Percentiles rank a stretch among this genome's conserved stretches.
These are phyloP conservation scores for Drosophila longiperda DNA, from an alignment of 2,888 invertebrate genomes.

Conservation along the genomic window DNA sequence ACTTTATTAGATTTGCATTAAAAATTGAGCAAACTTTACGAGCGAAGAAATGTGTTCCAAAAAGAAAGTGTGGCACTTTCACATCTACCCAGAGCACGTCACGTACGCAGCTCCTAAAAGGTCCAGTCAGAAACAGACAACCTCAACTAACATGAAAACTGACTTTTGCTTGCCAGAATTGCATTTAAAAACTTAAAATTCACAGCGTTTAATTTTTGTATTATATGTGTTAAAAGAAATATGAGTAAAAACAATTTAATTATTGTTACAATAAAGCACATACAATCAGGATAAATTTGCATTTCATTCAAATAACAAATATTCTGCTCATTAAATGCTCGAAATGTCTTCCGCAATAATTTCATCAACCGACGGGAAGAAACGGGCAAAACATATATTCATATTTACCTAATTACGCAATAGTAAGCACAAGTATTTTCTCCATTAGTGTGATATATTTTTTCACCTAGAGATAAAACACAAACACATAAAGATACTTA, in stretches of 20 bases:
- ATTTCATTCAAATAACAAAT: background rate
- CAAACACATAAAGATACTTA: background rate
- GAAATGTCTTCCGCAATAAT: background rate
- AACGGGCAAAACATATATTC: background rate
- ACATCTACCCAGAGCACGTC: conserved; percentile 3
- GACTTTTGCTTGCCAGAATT: background rate
- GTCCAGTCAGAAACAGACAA: background rate
- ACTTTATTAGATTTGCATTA: conserved; percentile 54
- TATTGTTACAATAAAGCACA: background rate
- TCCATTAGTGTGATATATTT: background rate
- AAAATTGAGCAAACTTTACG: conserved; percentile 43
- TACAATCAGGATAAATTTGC: background rate
- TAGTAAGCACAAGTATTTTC: background rate
- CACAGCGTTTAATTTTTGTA: background rate
- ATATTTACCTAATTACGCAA: background rate
- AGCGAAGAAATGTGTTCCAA: background rate
- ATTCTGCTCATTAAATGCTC: background rate
- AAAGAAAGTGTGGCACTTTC: conserved; percentile 15
- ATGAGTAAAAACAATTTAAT: background rate
- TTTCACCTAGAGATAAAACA: background rate
- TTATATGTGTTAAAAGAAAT: background rate
- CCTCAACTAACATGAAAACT: background rate
- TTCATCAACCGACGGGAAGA: background rate
- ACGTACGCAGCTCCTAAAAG: conserved; percentile 32
- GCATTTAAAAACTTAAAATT: background rate